Evolutionary conservation across 2,888 invertebrate species (phyloP).

Genomic region (Hartigia nigra): DNA sequence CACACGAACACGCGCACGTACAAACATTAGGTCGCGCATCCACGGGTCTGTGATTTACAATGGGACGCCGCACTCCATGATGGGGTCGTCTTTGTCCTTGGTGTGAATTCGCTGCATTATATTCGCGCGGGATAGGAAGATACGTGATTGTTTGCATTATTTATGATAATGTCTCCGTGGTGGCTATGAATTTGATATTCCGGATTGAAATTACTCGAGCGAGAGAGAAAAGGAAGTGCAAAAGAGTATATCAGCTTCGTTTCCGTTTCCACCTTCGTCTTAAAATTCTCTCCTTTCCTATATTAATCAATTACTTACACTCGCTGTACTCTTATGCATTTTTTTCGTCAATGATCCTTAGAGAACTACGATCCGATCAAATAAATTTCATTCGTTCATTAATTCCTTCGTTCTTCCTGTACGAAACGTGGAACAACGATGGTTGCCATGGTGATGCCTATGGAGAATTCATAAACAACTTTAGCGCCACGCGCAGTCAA

Average conservation of each 20-base stretch:
- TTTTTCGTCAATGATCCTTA: background rate
- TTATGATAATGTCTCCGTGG: conserved; percentile 50
- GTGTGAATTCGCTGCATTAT: conserved; percentile 43
- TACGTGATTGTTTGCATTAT: conserved; percentile 58
- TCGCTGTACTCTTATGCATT: background rate
- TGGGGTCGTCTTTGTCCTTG: conserved; percentile 54
- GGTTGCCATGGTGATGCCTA: background rate
- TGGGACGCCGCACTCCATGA: conserved; percentile 28
- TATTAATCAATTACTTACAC: background rate
- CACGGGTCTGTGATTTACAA: conserved; percentile 43
- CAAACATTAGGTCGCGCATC: conserved; percentile 38
- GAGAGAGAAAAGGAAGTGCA: background rate
- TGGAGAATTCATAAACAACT: background rate
- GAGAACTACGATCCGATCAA: background rate
- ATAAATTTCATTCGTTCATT: background rate
- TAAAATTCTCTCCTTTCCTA: background rate
- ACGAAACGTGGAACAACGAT: no score
- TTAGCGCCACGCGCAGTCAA: background rate
- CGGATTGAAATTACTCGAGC: background rate
- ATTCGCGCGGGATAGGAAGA: conserved; percentile 26
- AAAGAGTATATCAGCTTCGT: background rate
- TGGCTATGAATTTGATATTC: conserved; percentile 24
- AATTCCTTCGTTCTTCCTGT: background rate
- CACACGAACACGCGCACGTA: conserved; percentile 19
- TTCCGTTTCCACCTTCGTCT: background rate